phyloP scores from a whole-genome alignment of 2,888 invertebrate genomes.

The Gari tellinella region DNA sequence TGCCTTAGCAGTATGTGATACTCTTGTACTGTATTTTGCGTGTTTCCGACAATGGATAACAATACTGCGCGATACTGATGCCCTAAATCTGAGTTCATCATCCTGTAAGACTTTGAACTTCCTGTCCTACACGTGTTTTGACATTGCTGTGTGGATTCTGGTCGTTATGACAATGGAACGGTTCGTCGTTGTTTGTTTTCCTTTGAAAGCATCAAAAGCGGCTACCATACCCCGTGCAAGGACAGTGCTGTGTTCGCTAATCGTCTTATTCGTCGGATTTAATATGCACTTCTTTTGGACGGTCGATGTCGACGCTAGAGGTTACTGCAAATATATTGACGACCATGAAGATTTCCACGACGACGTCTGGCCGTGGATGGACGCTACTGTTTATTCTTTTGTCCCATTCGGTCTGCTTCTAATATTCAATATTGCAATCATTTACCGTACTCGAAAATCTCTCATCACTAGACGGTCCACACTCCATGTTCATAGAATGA shows the following conservation, averaged over 20 bases:
- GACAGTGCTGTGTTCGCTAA: slow-evolving; percentile 49
- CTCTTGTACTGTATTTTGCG: slow-evolving; percentile 67
- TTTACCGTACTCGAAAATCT: too few relatives aligned
- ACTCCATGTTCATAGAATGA: too few relatives aligned
- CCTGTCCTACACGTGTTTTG: slow-evolving; percentile 69
- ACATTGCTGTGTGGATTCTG: slow-evolving; percentile 75
- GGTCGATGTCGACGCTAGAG: slow-evolving; percentile 50
- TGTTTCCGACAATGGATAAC: slow-evolving; percentile 72
- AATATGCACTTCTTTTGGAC: slow-evolving; percentile 75
- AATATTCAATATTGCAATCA: too few relatives aligned
- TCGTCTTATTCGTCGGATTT: slow-evolving; percentile 51
- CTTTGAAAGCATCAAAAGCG: slow-evolving; percentile 65
- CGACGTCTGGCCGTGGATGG: slow-evolving; percentile 75
- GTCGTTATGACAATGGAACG: slow-evolving; percentile 79
- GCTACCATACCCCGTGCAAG: slow-evolving; percentile 69
- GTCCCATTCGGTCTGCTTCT: slow-evolving; percentile 71
- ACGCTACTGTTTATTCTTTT: slow-evolving; percentile 75
- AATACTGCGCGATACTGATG: slow-evolving; percentile 57
- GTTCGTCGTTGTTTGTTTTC: slow-evolving; percentile 73
- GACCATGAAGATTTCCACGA: slow-evolving; percentile 65
- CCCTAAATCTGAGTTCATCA: slow-evolving; percentile 43
- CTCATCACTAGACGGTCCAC: too few relatives aligned
- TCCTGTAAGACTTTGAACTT: slow-evolving; percentile 66
- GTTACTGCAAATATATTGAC: slow-evolving; percentile 57
- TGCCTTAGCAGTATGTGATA: slow-evolving; percentile 69